Evolutionary conservation across 1,140 invertebrate genomes (phyloP).

Genomic region (Schmidtea mediterranea): DNA sequence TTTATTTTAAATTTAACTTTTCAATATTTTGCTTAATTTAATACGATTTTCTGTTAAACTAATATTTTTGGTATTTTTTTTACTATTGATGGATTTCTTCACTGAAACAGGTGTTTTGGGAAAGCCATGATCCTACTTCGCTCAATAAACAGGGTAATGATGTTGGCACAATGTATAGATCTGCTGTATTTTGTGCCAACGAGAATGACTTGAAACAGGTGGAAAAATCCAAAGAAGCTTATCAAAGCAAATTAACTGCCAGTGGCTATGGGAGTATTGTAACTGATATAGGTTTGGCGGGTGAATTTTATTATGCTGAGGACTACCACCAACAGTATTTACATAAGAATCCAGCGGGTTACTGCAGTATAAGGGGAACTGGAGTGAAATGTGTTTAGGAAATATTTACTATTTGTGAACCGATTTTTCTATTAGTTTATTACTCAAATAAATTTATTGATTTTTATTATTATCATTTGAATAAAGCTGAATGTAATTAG

Average conservation of each 20-base stretch:
- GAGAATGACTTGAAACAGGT: slow-evolving; percentile 7
- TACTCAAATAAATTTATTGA: too few species aligned
- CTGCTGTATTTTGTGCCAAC: slow-evolving; percentile 19
- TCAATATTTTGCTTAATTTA: too few species aligned
- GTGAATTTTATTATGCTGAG: slow-evolving; percentile 24
- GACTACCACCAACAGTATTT: slow-evolving; percentile 27
- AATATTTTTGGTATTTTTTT: too few species aligned
- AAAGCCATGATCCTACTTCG: slow-evolving; percentile 23
- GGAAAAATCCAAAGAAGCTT: slow-evolving; percentile 13
- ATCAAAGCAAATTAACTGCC: slow-evolving; percentile 13
- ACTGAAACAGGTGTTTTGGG: slow-evolving; percentile 19
- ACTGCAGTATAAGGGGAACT: slow-evolving; percentile 20
- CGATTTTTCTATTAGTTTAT: too few species aligned
- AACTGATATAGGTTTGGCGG: slow-evolving; percentile 17
- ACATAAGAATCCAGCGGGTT: slow-evolving; percentile 21
- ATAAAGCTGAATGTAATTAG: too few species aligned
- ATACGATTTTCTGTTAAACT: too few species aligned
- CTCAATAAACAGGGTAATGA: slow-evolving; percentile 23
- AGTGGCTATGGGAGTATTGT: slow-evolving; percentile 16
- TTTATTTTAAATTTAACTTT: too few species aligned
- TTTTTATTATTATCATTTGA: too few species aligned
- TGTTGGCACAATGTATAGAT: slow-evolving; percentile 22
- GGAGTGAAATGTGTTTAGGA: slow-evolving; percentile 15
- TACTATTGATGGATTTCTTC: too few species aligned
- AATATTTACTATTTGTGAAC: too few species aligned